Conservation (phyloP, 2,113 vertebrate species). For the Entomyzon cyanotis region DNA sequence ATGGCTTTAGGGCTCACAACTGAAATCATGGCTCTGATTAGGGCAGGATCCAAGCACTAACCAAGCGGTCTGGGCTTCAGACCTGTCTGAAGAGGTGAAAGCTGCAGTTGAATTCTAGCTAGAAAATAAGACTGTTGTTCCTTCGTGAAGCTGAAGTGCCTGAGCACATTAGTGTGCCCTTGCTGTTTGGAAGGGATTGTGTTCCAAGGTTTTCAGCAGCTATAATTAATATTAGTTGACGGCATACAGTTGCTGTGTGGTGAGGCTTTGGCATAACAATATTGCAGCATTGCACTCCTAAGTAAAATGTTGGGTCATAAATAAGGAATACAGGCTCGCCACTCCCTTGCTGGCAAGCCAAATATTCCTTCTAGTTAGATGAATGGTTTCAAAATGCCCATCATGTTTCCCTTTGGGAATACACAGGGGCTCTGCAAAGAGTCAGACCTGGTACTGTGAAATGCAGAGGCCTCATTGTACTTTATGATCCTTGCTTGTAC, state of each 20-base stretch:
- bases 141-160: not conserved
- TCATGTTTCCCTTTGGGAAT: not conserved
- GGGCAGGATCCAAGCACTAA: not conserved
- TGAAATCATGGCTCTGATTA: not conserved
- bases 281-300: not conserved
- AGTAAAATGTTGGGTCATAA: not conserved
- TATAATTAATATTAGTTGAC: conserved; percentile 38
- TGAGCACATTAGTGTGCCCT: not conserved
- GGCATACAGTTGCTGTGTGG: not conserved
- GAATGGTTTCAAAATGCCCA: not conserved
- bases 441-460: not conserved
- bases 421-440: not conserved
- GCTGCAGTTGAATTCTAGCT: not conserved
- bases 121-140: conserved; percentile 25
- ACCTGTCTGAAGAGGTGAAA: not conserved
- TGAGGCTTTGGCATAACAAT: not conserved
- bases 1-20: conserved; percentile 28
- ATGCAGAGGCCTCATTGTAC: not conserved
- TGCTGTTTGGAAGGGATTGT: not conserved
- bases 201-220: conserved; percentile 4
- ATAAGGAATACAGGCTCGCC: not conserved
- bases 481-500: not conserved
- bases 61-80: not conserved
- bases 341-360: not conserved
- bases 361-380: not conserved